Conservation (phyloP, 2,113 vertebrate genomes). For the Charadrius vociferus region DNA sequence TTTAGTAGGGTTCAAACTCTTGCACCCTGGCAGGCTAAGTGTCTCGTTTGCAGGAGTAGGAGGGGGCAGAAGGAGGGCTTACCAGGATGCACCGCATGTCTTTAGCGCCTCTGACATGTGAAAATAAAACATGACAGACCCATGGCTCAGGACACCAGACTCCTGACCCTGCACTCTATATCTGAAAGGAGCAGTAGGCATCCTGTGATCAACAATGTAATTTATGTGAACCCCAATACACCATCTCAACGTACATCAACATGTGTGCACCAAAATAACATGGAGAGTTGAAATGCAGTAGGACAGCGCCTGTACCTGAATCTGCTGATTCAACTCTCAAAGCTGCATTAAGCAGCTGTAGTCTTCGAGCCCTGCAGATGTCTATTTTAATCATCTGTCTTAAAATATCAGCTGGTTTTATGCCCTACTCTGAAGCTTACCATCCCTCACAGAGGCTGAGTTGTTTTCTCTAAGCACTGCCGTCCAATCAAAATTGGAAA, state of each 20-base stretch:
- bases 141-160: neutral
- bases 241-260: neutral
- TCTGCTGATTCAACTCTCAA: slow-evolving; percentile 59
- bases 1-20: neutral
- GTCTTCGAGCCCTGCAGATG: slow-evolving; percentile 27
- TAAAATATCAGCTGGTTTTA: slow-evolving; percentile 58
- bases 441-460: slow-evolving; percentile 34
- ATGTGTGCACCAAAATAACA: neutral
- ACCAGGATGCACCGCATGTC: no score
- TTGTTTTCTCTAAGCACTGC: slow-evolving; percentile 29
- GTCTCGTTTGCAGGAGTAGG: neutral
- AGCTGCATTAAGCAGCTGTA: slow-evolving; percentile 58
- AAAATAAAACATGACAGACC: neutral
- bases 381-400: slow-evolving; percentile 64
- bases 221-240: accelerated
- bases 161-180: neutral
- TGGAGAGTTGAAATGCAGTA: neutral
- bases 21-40: no score
- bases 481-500: slow-evolving; percentile 41
- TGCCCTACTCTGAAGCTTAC: slow-evolving; percentile 12
- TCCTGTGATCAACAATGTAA: neutral
- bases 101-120: neutral
- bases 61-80: neutral
- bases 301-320: slow-evolving; percentile 38
- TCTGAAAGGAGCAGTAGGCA: neutral